Conservation (phyloP, 2,888 invertebrate species). For the Sphecodes monilicornis region DNA sequence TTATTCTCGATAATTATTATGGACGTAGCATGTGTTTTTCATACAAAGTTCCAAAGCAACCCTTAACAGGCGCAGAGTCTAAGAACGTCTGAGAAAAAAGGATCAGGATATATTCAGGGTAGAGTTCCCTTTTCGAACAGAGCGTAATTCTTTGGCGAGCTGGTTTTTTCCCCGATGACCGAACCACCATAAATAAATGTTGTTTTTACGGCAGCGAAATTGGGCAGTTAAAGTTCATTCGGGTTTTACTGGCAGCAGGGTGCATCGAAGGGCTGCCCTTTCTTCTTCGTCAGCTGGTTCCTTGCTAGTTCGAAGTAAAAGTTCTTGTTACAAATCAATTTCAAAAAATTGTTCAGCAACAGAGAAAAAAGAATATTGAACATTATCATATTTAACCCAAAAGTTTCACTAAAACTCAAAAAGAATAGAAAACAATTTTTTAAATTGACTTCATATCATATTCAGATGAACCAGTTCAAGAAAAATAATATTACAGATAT, state of each 20-base stretch:
- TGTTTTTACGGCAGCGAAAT: constrained; percentile 84
- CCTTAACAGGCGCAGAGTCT: constrained; percentile 22
- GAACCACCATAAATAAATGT: constrained; percentile 83
- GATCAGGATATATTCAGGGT: constrained; percentile 54
- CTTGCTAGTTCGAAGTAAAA: background rate
- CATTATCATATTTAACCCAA: background rate
- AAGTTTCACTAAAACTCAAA: background rate
- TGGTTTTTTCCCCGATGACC: constrained; percentile 77
- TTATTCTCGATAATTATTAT: background rate
- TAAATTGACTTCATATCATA: background rate
- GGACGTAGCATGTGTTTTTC: background rate
- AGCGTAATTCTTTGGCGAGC: constrained; percentile 79
- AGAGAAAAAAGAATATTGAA: background rate
- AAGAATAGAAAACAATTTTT: background rate
- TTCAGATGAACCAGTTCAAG: background rate
- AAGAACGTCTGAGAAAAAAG: constrained; percentile 25
- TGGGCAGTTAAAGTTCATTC: constrained; percentile 80
- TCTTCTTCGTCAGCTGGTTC: constrained; percentile 8
- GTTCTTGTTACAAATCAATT: background rate
- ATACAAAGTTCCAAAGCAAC: constrained; percentile 42
- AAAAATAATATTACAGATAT: background rate
- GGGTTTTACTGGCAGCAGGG: constrained; percentile 72
- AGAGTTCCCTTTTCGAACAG: constrained; percentile 73
- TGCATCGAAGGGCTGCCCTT: constrained; percentile 31
- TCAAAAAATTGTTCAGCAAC: background rate